Conservation (phyloP, 2,113 vertebrate genomes). For the Tenebrosternarchus preto region DNA sequence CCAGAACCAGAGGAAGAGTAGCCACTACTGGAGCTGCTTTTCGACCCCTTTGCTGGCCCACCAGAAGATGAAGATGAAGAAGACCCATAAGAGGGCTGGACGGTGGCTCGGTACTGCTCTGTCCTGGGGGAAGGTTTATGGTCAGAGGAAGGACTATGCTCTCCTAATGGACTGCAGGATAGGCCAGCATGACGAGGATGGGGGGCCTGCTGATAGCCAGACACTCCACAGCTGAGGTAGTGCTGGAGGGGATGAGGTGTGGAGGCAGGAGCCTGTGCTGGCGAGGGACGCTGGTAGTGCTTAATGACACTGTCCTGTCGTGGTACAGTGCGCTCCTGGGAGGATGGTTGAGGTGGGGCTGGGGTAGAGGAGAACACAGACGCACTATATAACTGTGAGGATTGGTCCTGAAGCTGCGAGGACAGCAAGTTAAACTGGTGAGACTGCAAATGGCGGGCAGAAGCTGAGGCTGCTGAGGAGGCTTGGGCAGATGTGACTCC, state of each 20-base stretch:
- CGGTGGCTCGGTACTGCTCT: slow-evolving; percentile 88
- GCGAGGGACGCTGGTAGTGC: slow-evolving; percentile 90
- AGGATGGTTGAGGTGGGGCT: slow-evolving; percentile 75
- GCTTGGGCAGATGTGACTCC: slow-evolving; percentile 67
- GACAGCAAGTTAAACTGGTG: slow-evolving; percentile 92
- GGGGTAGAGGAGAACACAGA: slow-evolving; percentile 86
- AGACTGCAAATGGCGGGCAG: slow-evolving; percentile 82
- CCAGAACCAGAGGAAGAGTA: slow-evolving; percentile 79
- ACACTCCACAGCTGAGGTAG: slow-evolving; percentile 88
- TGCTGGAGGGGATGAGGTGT: slow-evolving; percentile 88
- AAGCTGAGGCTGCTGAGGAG: slow-evolving; percentile 75
- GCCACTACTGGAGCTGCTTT: slow-evolving; percentile 79
- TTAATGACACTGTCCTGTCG: slow-evolving; percentile 94
- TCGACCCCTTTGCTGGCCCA: slow-evolving; percentile 73
- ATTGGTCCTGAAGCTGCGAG: slow-evolving; percentile 83
- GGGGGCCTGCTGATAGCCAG: slow-evolving; percentile 84
- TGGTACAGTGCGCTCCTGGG: slow-evolving; percentile 83
- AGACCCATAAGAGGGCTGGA: slow-evolving; percentile 82
- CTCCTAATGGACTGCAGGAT: slow-evolving; percentile 87
- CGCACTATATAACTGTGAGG: slow-evolving; percentile 85
- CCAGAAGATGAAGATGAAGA: slow-evolving; percentile 70
- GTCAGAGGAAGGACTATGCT: slow-evolving; percentile 83
- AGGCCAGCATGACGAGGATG: slow-evolving; percentile 79
- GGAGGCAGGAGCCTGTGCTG: slow-evolving; percentile 79
- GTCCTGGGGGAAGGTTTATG: slow-evolving; percentile 72